Evolutionary conservation across 2,797 vertebrate genomes (phyloP).

Genomic region (Rhabdophis nuchalis): DNA sequence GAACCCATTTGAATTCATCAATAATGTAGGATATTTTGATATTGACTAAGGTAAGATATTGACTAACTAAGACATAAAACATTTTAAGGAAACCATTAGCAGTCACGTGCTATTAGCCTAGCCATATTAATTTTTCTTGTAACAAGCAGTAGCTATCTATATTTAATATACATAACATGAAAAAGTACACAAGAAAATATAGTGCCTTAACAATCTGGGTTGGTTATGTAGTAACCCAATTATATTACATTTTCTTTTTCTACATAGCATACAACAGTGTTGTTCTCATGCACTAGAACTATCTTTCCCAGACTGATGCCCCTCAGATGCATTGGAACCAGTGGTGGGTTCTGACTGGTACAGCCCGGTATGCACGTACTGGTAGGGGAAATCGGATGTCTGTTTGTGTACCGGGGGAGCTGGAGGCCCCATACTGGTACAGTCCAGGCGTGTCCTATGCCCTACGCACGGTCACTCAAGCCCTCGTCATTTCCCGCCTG

Average conservation of each 20-base stretch:
- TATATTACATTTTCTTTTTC: background rate
- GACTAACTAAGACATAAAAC: background rate
- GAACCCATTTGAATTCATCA: constrained; percentile 18
- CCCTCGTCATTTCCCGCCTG: too few relatives aligned
- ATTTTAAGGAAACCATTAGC: constrained; percentile 25
- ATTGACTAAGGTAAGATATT: background rate
- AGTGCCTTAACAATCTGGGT: background rate
- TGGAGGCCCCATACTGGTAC: too few relatives aligned
- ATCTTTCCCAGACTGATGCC: background rate
- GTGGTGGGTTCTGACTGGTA: too few relatives aligned
- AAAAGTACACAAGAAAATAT: background rate
- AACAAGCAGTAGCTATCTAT: background rate
- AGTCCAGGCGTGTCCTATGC: too few relatives aligned
- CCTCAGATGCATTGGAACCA: background rate
- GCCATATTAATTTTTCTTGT: background rate
- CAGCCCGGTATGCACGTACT: too few relatives aligned
- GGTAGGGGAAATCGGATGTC: too few relatives aligned
- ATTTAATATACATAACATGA: background rate
- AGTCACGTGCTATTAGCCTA: background rate
- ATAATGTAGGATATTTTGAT: constrained; percentile 30
- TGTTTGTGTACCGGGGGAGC: too few relatives aligned
- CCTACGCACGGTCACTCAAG: too few relatives aligned
- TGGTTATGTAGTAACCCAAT: background rate
- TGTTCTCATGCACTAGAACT: background rate
- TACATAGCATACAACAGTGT: background rate